phyloP scores from a whole-genome alignment of 2,113 vertebrate species.

The Corvus moneduloides region DNA sequence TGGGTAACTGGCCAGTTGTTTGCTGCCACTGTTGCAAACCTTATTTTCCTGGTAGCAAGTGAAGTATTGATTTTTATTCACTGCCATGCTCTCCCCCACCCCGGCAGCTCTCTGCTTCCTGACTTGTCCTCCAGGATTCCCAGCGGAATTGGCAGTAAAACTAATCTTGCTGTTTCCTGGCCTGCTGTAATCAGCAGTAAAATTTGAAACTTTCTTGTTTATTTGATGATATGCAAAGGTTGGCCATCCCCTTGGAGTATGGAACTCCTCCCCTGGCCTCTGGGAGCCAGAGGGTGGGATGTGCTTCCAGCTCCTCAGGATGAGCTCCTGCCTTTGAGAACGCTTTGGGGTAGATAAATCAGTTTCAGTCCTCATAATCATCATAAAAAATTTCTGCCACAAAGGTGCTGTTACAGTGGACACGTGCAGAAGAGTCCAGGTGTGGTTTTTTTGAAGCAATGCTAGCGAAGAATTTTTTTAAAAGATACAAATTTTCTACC shows the following conservation, averaged over 20 bases:
- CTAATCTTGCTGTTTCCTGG: not conserved
- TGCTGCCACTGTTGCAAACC: not conserved
- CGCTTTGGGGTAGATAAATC: not conserved
- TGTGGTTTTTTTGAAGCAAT: not conserved
- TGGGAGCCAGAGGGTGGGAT: not conserved
- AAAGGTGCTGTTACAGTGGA: accelerated
- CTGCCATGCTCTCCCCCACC: not conserved
- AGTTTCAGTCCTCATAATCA: not conserved
- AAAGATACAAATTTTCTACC: not conserved
- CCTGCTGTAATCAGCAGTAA: not conserved
- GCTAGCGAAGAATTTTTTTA: not conserved
- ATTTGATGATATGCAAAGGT: not conserved
- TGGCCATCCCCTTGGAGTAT: not conserved
- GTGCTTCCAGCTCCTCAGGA: not conserved
- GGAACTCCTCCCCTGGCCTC: not conserved
- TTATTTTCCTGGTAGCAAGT: not conserved
- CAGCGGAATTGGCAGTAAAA: not conserved
- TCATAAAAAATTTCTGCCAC: not conserved
- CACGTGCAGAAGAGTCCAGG: not conserved
- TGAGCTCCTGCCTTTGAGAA: not conserved
- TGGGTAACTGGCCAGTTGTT: not conserved
- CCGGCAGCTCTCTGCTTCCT: not conserved
- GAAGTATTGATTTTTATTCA: not conserved
- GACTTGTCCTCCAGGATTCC: not conserved
- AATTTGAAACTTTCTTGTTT: not conserved